Percentiles rank a stretch among this genome's conserved stretches.
These are phyloP conservation scores for Heliconius hermathena DNA, from an alignment of 1,140 invertebrate species.

Conservation along the genomic window DNA sequence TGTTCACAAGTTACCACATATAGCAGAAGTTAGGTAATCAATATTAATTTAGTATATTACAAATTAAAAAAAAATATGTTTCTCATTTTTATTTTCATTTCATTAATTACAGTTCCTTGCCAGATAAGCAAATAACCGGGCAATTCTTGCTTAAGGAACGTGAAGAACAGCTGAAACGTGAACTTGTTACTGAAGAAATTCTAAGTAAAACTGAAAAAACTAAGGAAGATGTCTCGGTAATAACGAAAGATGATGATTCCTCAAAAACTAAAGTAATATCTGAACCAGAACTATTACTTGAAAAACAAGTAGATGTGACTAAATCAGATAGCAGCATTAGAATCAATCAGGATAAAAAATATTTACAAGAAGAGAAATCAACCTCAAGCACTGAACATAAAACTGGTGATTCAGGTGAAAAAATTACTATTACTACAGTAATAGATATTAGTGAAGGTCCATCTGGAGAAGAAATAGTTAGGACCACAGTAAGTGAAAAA, in stretches of 20 bases:
- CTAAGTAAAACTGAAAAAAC: conserved; percentile 1
- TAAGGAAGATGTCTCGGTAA: neutral
- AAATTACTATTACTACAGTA: conserved; percentile 38
- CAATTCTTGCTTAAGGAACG: conserved; percentile 67
- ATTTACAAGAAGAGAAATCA: conserved; percentile 9
- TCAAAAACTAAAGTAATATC: neutral
- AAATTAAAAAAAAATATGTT: neutral
- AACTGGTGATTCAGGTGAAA: conserved; percentile 36
- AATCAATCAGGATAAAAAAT: neutral
- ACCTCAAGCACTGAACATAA: conserved; percentile 24
- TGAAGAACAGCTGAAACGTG: conserved; percentile 67
- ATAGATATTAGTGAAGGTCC: conserved; percentile 26
- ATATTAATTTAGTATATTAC: neutral
- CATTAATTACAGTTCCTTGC: conserved; percentile 31
- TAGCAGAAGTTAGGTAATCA: conserved; percentile 72
- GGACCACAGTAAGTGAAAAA: conserved; percentile 39
- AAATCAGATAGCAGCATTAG: neutral
- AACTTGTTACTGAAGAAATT: conserved; percentile 30
- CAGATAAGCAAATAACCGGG: conserved; percentile 56
- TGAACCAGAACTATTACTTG: neutral
- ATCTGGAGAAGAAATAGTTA: conserved; percentile 28
- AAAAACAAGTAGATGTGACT: neutral
- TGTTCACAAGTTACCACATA: conserved; percentile 76
- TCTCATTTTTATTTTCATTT: neutral
- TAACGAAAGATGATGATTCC: neutral